Evolutionary conservation across 2,113 vertebrate species (phyloP), one percentile per base, ranked within the genome.

Genomic region (Solea solea): DNA sequence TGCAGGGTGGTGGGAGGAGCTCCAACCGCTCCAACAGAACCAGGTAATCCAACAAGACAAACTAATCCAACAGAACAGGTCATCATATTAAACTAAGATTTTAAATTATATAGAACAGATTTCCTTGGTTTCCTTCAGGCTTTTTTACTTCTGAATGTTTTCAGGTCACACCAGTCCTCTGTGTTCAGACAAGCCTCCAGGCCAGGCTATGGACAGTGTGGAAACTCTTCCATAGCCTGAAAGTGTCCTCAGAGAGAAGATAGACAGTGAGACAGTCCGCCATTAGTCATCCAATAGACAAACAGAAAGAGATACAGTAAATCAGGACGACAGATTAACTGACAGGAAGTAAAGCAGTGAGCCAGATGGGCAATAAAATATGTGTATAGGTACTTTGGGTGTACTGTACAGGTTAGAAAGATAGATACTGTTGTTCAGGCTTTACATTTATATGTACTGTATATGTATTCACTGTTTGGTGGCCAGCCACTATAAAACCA

Each of bases 21-120:
- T 88, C 93, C 42, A 91, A 94, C 83, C 94, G 95, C 61, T 94
- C 94, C 6, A 97, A 97, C 92, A 97, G 96, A 89, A 95, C 94
- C 83, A 98, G 97, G 97, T 98, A 53, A 67, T 14, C 16, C 1
- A 21, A 21, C 42, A 42, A 34, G 21, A 52, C 49, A n/a, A 52
- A 16, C 2, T 52, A 3, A 3, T 4, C 14, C 1, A 50, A 21
- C 52, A 54, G 52, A 49, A 2, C 34, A 49, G 14, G 14, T 6
- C 8, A 44, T 44, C 8, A 44, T 44, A 4, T 34, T 34, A 34
- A 34, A 34, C 34, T 34, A 34, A 34, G 34, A 34, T 34, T 34
- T 34, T 34, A 34, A 34, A 34, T 34, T 3, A 34, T 34, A 34
- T 34, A 34, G 3, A 34, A 34, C 34, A 34, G 1, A 4, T 34